Evolutionary conservation across 2,888 invertebrate genomes (phyloP), one percentile per base, ranked within the genome.

Genomic region (Nowickia ferox): DNA sequence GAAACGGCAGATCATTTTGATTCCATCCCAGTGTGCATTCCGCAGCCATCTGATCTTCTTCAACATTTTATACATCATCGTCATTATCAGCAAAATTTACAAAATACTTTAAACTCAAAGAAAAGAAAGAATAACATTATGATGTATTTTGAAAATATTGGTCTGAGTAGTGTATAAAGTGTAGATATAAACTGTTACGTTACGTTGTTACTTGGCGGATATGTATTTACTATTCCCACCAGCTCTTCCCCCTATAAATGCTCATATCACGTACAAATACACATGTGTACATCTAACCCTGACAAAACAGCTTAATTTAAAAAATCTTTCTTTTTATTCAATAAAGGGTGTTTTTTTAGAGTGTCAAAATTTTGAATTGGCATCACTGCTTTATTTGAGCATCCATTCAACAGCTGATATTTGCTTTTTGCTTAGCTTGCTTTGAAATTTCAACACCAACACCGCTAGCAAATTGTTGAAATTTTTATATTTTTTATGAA

Each of bases 191-290:
- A 48, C 59, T 59, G 13, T 55, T 74, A 72, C 65, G 71, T 78
- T 79, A 80, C 51, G 57, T 69, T 22, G 69, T 76, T 65, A 65
- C 63, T 83, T 71, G 81, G 51, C 74, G 42, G 59, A 51, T 59
- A 66, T 38, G 38, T 44, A 30, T 30, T 30, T 30, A 19, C n/a
- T 48, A 55, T 59, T 30, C 17, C 30, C 38, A 51, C 19, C 78
- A 17, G 38, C 38, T 79, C 38, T 46, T 19, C 17, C 48, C 48
- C 53, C 30, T 42, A 57, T n/a, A 63, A 61, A 53, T 51, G 22
- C 2, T 38, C 15, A 17, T 19, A 15, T 44, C 61, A 69, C 69
- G 53, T 78, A 53, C 61, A 71, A 51, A 53, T 30, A 11, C 15
- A 48, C 13, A 15, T 48, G 15, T 3, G 3, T 44, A 71, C 78